These are phyloP conservation scores for Plotosus lineatus DNA, from an alignment of 2,113 vertebrate species.

Conservation along the genomic window DNA sequence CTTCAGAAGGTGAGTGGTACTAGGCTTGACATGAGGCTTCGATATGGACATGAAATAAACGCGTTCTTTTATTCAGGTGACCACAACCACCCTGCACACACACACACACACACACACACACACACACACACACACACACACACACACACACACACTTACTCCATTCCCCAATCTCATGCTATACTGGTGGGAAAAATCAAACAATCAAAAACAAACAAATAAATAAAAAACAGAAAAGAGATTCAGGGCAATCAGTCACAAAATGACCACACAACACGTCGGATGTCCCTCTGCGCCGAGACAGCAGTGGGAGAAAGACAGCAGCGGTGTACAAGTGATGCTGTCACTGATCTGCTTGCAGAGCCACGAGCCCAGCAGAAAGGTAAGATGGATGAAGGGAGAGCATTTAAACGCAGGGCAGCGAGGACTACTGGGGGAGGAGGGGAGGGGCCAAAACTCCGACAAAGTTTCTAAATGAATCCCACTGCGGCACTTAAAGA, in stretches of 20 bases:
- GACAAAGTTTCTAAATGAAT: slow-evolving; percentile 32
- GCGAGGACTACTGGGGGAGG: neutral
- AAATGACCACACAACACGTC: slow-evolving; percentile 40
- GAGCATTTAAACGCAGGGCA: slow-evolving; percentile 46
- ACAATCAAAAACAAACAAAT: slow-evolving; percentile 6
- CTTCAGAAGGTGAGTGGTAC: neutral
- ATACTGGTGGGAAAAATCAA: too few species aligned
- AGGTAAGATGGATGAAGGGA: slow-evolving; percentile 19
- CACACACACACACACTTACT: slow-evolving; percentile 24
- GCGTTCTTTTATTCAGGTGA: slow-evolving; percentile 40
- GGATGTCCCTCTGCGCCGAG: slow-evolving; percentile 15
- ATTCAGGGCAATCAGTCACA: slow-evolving; percentile 45
- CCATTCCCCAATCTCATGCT: slow-evolving; percentile 17
- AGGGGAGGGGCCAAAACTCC: neutral
- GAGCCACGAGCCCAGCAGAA: slow-evolving; percentile 29
- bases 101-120: neutral
- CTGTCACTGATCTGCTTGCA: slow-evolving; percentile 32
- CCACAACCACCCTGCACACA: neutral
- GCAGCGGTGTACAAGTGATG: slow-evolving; percentile 40
- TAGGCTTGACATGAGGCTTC: neutral
- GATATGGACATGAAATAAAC: slow-evolving; percentile 19
- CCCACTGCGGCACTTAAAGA: slow-evolving; percentile 29
- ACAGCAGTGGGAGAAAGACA: slow-evolving; percentile 46
- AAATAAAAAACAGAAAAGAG: neutral
- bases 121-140: slow-evolving; percentile 22